Evolutionary conservation across 2,797 vertebrate genomes (phyloP).

Genomic region (Peromyscus attwateri): DNA sequence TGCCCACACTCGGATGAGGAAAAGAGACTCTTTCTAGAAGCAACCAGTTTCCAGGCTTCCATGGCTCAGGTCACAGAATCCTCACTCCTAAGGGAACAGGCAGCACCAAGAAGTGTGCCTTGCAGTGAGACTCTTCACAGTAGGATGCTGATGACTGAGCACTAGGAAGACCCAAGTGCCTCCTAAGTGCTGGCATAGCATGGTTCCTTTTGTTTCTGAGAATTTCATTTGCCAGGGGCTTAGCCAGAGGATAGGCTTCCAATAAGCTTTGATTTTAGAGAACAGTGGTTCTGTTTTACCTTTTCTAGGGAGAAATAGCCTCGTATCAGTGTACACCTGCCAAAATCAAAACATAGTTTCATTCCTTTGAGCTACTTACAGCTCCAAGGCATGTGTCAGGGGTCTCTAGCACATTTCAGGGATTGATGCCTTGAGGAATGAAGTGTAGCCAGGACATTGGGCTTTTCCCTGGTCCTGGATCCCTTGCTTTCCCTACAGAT

Average conservation of each 20-base stretch:
- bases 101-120: neutral
- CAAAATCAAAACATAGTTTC: slow-evolving; percentile 12
- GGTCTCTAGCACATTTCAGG: neutral
- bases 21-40: neutral
- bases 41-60: neutral
- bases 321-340: neutral
- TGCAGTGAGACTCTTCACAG: neutral
- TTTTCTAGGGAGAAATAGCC: slow-evolving; percentile 13
- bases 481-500: neutral
- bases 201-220: neutral
- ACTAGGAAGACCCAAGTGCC: neutral
- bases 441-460: neutral
- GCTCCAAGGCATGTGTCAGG: neutral
- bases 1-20: fast-evolving
- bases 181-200: neutral
- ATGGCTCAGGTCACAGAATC: neutral
- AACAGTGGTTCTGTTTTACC: neutral
- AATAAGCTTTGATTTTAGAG: slow-evolving; percentile 32
- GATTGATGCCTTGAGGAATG: neutral
- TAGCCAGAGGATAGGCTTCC: neutral
- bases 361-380: neutral
- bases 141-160: neutral
- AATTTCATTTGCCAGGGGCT: neutral
- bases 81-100: neutral
- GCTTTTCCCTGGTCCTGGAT: neutral